Percentiles rank a stretch among this genome's conserved stretches.
Evolutionary conservation across 2,888 invertebrate species (phyloP).

Genomic region (Stenolophus ochropezus): DNA sequence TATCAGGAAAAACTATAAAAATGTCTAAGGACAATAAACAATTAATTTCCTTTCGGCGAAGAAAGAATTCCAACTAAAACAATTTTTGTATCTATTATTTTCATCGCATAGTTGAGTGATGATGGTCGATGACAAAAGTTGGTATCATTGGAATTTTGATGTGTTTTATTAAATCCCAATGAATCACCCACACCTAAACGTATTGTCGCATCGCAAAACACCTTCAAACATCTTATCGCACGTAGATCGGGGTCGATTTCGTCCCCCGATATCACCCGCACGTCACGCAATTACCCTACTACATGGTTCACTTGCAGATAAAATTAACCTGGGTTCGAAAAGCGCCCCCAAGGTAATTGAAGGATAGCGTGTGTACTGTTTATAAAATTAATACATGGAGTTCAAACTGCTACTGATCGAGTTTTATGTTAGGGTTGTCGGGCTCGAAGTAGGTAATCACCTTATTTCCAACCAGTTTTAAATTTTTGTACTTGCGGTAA

Average conservation of each 20-base stretch:
- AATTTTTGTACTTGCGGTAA: background rate
- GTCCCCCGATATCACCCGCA: background rate
- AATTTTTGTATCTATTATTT: no score
- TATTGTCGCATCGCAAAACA: no score
- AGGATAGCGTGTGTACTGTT: slow-evolving; percentile 22
- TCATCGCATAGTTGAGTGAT: no score
- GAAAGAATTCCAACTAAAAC: no score
- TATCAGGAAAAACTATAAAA: no score
- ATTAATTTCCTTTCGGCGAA: no score
- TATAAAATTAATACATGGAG: slow-evolving; percentile 34
- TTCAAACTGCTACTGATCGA: slow-evolving; percentile 12
- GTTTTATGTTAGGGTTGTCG: background rate
- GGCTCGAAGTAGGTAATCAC: background rate
- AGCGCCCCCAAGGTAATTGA: slow-evolving; percentile 28
- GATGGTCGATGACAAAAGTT: no score
- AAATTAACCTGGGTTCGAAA: slow-evolving; percentile 39
- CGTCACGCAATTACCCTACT: background rate
- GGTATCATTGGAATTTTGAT: no score
- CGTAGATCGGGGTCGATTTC: background rate
- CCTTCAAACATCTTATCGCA: background rate
- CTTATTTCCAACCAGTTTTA: background rate
- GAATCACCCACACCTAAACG: background rate
- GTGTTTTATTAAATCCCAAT: background rate
- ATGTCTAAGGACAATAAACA: no score
- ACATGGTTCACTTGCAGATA: slow-evolving; percentile 10